phyloP scores from a whole-genome alignment of 2,113 vertebrate species.

The Crotophaga sulcirostris region DNA sequence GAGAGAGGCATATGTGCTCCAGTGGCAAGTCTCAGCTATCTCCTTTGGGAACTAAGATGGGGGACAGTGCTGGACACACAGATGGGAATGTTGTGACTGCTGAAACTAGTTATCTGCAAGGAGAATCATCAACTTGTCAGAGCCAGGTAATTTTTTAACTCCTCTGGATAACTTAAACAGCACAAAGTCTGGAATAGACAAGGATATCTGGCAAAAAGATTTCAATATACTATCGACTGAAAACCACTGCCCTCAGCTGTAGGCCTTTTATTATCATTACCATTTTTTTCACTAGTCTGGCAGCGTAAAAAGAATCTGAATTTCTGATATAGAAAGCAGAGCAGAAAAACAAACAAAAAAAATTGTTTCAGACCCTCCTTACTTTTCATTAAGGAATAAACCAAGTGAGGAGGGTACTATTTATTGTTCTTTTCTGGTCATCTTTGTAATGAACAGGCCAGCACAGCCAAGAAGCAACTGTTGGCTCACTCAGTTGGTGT shows the following conservation, averaged over 20 bases:
- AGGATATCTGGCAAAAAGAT: not conserved
- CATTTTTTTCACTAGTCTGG: not conserved
- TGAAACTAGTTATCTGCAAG: rapidly evolving
- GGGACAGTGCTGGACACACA: rapidly evolving
- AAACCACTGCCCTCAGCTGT: not conserved
- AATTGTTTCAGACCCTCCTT: not conserved
- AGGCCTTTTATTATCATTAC: not conserved
- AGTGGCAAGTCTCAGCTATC: not conserved
- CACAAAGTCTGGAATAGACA: not conserved
- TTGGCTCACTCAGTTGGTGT: not conserved
- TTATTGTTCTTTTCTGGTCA: not conserved
- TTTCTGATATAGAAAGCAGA: not conserved
- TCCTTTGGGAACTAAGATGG: not conserved
- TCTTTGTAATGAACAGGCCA: not conserved
- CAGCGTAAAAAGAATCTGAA: not conserved
- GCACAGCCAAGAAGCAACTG: not conserved
- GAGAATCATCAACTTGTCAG: rapidly evolving
- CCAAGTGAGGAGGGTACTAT: not conserved
- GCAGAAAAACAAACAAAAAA: not conserved
- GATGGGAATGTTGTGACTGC: not conserved
- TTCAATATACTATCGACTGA: not conserved
- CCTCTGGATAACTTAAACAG: not conserved
- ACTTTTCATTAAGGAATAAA: not conserved
- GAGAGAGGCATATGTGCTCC: not conserved
- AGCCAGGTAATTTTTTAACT: not conserved